Evolutionary conservation across 2,888 invertebrate species (phyloP).

Genomic region (Cordilura impudica): DNA sequence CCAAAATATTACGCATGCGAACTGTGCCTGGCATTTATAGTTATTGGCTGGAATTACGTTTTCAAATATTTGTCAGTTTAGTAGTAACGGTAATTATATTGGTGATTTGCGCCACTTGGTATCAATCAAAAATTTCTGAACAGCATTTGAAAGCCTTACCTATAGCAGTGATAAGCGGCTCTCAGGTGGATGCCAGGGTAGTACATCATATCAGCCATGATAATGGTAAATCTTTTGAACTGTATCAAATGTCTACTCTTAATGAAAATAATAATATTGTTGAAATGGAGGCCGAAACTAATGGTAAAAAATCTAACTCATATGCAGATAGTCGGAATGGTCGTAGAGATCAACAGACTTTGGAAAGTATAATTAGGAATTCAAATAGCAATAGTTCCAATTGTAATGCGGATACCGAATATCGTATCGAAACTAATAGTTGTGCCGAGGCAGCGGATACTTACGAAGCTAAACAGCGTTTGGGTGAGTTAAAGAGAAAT

Average conservation of each 20-base stretch:
- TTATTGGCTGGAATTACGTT: constrained; percentile 82
- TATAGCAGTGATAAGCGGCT: constrained; percentile 70
- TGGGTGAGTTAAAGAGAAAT: constrained; percentile 66
- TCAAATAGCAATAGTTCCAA: constrained; percentile 31
- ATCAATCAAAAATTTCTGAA: constrained; percentile 80
- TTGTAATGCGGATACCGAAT: constrained; percentile 64
- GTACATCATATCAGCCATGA: constrained; percentile 67
- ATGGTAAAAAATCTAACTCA: constrained; percentile 68
- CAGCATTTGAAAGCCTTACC: constrained; percentile 65
- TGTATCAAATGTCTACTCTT: constrained; percentile 76
- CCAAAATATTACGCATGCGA: constrained; percentile 81
- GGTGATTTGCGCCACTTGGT: constrained; percentile 82
- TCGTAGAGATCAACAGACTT: neutral
- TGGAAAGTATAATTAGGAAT: constrained; percentile 34
- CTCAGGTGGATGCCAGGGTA: constrained; percentile 66
- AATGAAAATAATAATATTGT: constrained; percentile 70
- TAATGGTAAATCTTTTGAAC: constrained; percentile 73
- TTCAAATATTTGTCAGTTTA: constrained; percentile 82
- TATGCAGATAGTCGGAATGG: constrained; percentile 64
- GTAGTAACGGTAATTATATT: constrained; percentile 71
- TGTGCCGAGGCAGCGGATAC: constrained; percentile 67
- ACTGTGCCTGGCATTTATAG: constrained; percentile 85
- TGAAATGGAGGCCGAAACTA: constrained; percentile 70
- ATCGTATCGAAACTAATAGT: constrained; percentile 70
- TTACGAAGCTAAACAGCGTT: constrained; percentile 71